Evolutionary conservation across 2,113 vertebrate species (phyloP).

Genomic region (Chloropsis cyanopogon): DNA sequence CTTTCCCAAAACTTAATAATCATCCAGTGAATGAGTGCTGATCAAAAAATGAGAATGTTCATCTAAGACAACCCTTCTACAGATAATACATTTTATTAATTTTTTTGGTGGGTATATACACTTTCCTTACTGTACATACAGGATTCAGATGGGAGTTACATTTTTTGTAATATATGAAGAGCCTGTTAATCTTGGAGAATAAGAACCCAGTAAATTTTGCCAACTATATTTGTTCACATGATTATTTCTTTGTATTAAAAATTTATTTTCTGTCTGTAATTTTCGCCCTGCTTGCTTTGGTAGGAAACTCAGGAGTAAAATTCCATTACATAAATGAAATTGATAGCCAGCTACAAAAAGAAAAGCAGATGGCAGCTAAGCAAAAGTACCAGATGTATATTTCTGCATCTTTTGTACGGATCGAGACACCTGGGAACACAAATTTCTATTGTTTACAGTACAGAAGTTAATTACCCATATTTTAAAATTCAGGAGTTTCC

Average conservation of each 20-base stretch:
- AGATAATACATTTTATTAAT: neutral
- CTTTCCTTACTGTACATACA: neutral
- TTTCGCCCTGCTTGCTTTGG: neutral
- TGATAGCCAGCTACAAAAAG: neutral
- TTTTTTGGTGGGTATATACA: neutral
- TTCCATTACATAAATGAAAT: neutral
- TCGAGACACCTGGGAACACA: neutral
- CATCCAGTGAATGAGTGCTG: neutral
- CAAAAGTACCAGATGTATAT: neutral
- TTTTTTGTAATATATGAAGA: neutral
- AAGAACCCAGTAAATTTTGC: neutral
- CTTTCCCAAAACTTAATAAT: constrained; percentile 51
- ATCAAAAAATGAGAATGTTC: neutral
- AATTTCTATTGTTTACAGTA: neutral
- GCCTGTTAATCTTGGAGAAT: neutral
- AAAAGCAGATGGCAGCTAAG: neutral
- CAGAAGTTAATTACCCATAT: neutral
- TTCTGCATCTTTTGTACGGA: neutral
- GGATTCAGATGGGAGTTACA: neutral
- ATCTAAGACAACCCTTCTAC: neutral
- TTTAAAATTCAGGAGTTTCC: neutral
- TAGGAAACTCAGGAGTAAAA: neutral
- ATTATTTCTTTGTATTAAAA: neutral
- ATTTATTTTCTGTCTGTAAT: neutral
- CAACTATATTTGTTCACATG: neutral